phyloP scores from a whole-genome alignment of 2,888 invertebrate species.

The Abrostola triplasia region DNA sequence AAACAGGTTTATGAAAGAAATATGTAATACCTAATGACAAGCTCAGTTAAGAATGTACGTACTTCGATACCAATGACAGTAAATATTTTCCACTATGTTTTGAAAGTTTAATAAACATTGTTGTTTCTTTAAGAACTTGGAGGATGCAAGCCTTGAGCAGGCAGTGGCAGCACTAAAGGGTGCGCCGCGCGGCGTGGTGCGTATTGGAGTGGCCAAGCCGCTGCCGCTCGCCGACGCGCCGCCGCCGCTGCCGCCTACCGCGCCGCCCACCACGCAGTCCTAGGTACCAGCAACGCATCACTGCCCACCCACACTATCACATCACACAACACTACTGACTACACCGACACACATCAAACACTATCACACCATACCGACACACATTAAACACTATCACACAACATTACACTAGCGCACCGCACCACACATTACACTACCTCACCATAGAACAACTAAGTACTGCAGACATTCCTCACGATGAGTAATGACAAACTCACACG shows the following conservation, averaged over 20 bases:
- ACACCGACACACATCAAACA: too few species aligned
- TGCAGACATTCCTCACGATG: too few species aligned
- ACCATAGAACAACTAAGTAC: too few species aligned
- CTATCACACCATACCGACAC: neutral
- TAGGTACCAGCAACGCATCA: constrained; percentile 22
- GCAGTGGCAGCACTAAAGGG: constrained; percentile 99
- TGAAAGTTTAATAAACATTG: neutral
- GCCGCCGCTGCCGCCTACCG: constrained; percentile 75
- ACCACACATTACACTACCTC: neutral
- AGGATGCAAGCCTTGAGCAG: constrained; percentile 98
- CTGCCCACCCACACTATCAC: neutral
- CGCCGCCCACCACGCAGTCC: constrained; percentile 63
- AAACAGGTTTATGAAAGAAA: too few species aligned
- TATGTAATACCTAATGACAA: too few species aligned
- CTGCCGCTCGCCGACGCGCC: constrained; percentile 93
- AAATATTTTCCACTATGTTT: neutral
- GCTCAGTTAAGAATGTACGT: too few species aligned
- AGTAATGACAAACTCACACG: too few species aligned
- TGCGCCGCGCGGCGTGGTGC: constrained; percentile 97
- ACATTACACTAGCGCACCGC: neutral
- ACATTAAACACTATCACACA: neutral
- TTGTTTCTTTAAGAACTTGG: constrained; percentile 88
- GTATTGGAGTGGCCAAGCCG: constrained; percentile 98
- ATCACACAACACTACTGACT: neutral
- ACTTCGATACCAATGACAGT: too few species aligned